A percentile compares a stretch with the other conserved stretches of the same genome.
phyloP scores from a whole-genome alignment of 1,140 invertebrate species.

The Sycophila sp. region DNA sequence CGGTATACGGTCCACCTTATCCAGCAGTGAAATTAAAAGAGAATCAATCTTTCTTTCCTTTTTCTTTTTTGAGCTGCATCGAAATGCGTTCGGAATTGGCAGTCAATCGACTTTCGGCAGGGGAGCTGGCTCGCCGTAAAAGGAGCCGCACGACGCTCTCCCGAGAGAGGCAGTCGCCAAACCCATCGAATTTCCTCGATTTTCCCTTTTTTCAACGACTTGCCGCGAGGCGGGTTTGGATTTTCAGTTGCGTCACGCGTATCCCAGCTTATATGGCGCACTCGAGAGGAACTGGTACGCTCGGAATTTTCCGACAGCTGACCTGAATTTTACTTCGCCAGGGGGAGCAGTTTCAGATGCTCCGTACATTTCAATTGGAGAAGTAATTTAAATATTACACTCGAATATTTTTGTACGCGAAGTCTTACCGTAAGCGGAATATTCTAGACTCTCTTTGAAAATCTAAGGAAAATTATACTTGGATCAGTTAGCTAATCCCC shows the following conservation, averaged over 20 bases:
- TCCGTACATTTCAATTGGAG: too few relatives aligned
- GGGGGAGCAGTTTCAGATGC: too few relatives aligned
- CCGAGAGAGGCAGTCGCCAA: neutral
- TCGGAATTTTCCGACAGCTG: slow-evolving; percentile 55
- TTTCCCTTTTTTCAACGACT: slow-evolving; percentile 26
- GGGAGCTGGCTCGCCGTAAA: slow-evolving; percentile 37
- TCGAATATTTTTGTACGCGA: too few relatives aligned
- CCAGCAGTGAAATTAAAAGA: too few relatives aligned
- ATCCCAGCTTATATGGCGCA: slow-evolving; percentile 54
- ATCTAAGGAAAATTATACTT: too few relatives aligned
- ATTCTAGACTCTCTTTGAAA: too few relatives aligned
- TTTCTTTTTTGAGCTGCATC: neutral
- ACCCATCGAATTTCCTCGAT: neutral
- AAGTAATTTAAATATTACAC: too few relatives aligned
- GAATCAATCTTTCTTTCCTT: neutral
- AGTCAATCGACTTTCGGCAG: slow-evolving; percentile 28
- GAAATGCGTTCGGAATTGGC: too few relatives aligned
- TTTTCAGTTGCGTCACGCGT: slow-evolving; percentile 52
- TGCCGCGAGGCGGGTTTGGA: slow-evolving; percentile 41
- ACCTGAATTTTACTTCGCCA: too few relatives aligned
- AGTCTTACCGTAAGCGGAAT: too few relatives aligned
- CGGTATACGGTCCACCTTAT: too few relatives aligned
- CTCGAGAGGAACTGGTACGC: neutral
- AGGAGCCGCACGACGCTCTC: slow-evolving; percentile 39
- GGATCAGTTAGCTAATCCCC: too few relatives aligned